These are phyloP conservation scores for Acanthosepion pharaonis DNA, from an alignment of 2,888 invertebrate genomes.

Conservation along the genomic window DNA sequence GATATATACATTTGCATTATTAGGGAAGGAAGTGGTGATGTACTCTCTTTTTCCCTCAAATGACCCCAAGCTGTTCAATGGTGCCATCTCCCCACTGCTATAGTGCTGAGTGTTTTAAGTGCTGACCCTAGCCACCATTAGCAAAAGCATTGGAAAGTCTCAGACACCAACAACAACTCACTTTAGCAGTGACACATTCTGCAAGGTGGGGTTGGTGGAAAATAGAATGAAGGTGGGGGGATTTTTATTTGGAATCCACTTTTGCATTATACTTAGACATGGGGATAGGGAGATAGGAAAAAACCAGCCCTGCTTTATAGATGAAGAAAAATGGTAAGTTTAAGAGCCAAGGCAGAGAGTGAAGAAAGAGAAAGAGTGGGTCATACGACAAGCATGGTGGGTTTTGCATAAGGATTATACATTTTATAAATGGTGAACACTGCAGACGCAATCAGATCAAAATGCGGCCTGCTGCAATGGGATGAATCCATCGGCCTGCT, in stretches of 20 bases:
- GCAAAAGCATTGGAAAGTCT: constrained; percentile 33
- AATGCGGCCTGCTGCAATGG: too few relatives aligned
- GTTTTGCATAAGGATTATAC: background rate
- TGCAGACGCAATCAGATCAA: background rate
- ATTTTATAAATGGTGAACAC: background rate
- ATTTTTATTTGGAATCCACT: constrained; percentile 17
- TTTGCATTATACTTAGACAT: constrained; percentile 2
- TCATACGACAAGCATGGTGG: background rate
- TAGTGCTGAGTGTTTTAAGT: constrained; percentile 22
- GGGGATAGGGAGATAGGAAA: background rate
- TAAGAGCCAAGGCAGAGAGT: background rate
- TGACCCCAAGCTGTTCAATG: constrained; percentile 33
- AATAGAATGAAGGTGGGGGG: background rate
- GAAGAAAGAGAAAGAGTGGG: background rate
- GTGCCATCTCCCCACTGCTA: constrained; percentile 12
- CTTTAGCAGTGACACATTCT: constrained; percentile 33
- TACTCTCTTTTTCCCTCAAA: constrained; percentile 1
- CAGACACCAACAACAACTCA: constrained; percentile 33
- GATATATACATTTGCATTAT: constrained; percentile 8
- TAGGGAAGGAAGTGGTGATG: constrained; percentile 18
- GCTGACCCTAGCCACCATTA: constrained; percentile 14
- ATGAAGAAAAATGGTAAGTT: constrained; percentile 18
- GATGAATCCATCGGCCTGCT: too few relatives aligned
- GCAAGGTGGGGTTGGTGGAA: background rate
- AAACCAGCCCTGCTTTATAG: background rate